Evolutionary conservation across 2,888 invertebrate species (phyloP).

Genomic region (Hypena proboscidalis): DNA sequence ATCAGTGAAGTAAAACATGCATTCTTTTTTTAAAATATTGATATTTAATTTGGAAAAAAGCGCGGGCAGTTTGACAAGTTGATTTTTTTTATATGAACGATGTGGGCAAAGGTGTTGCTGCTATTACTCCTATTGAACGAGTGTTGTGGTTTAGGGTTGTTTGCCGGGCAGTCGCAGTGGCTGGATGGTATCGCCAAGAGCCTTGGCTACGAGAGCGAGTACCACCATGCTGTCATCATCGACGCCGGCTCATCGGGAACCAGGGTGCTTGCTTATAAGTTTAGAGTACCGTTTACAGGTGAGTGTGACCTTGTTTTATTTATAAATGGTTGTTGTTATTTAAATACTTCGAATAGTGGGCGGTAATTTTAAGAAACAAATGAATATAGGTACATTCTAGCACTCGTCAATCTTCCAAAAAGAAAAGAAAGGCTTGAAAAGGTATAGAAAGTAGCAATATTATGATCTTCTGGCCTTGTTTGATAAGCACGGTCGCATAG

Average conservation of each 20-base stretch:
- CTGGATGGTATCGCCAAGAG: constrained; percentile 90
- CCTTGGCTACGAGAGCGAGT: constrained; percentile 87
- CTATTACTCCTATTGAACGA: constrained; percentile 12
- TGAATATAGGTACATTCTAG: no score
- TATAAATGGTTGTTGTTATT: background rate
- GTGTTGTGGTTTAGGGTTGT: constrained; percentile 70
- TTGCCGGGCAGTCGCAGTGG: constrained; percentile 85
- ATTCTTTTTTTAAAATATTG: no score
- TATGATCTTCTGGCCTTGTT: no score
- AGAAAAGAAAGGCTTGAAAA: no score
- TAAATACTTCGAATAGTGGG: background rate
- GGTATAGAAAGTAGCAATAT: no score
- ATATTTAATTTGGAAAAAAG: background rate
- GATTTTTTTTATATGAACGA: constrained; percentile 11
- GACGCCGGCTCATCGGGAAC: constrained; percentile 98
- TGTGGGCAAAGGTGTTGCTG: constrained; percentile 10
- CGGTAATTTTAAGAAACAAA: background rate
- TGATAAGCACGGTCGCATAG: no score
- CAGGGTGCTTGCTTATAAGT: constrained; percentile 92
- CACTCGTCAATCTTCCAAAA: no score
- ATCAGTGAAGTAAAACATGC: no score
- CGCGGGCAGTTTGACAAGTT: constrained; percentile 9
- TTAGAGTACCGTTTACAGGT: constrained; percentile 92
- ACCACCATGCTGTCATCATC: constrained; percentile 93
- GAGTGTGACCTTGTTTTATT: constrained; percentile 27